A percentile compares a stretch with the other conserved stretches of the same genome.
Evolutionary conservation across 2,113 vertebrate species (phyloP).

Genomic region (Campylorhamphus procurvoides): DNA sequence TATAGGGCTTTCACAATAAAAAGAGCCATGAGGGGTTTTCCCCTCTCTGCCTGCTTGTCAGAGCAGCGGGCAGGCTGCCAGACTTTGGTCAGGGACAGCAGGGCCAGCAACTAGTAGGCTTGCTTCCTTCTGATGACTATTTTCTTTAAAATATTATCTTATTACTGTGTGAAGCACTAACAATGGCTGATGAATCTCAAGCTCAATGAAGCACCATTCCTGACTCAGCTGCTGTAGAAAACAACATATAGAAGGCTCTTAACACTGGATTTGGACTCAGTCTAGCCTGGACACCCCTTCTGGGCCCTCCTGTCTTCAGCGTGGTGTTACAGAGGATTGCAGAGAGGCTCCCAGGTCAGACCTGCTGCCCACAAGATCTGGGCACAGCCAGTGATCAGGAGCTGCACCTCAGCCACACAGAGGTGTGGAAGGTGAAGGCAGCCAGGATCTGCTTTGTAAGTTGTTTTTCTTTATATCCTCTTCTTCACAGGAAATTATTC

Average conservation of each 20-base stretch:
- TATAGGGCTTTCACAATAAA: background rate
- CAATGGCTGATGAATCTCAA: background rate
- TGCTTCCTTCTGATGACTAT: background rate
- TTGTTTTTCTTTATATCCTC: background rate
- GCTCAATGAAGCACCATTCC: background rate
- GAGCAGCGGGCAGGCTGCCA: background rate
- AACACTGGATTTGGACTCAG: background rate
- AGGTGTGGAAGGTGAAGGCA: background rate
- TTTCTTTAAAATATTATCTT: constrained; percentile 13
- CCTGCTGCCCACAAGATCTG: background rate
- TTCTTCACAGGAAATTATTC: background rate
- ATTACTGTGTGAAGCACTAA: background rate
- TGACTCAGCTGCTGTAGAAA: constrained; percentile 1
- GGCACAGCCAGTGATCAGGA: background rate
- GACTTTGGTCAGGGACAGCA: background rate
- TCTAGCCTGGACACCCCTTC: background rate
- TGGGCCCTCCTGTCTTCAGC: background rate
- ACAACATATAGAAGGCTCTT: background rate
- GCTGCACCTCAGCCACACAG: background rate
- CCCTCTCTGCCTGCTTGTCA: background rate
- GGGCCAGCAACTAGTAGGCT: background rate
- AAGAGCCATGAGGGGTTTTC: constrained; percentile 1
- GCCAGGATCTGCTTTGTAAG: background rate
- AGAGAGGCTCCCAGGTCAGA: background rate
- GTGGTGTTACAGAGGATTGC: background rate